Percentiles rank a stretch among this genome's conserved stretches.
Evolutionary conservation across 2,113 vertebrate species (phyloP).

Genomic region (Uria aalge): DNA sequence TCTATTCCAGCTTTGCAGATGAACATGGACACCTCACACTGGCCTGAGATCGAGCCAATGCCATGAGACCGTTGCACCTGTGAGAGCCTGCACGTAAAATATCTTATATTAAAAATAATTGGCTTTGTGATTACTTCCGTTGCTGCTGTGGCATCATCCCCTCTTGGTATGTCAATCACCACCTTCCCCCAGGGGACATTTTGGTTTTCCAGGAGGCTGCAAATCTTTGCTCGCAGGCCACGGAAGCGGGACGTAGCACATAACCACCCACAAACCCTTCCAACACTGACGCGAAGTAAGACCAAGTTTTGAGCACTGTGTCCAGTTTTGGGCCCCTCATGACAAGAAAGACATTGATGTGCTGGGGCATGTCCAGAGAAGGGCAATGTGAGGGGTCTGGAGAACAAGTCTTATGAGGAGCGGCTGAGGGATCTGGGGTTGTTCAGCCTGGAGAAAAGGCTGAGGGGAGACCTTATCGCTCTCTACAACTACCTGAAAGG

Average conservation of each 20-base stretch:
- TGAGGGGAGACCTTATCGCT: no score
- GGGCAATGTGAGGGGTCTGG: no score
- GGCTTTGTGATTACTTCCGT: neutral
- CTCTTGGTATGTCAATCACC: neutral
- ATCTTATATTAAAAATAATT: neutral
- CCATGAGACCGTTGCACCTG: neutral
- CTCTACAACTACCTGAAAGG: no score
- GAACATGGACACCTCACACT: neutral
- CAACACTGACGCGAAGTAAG: accelerated
- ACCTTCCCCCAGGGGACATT: neutral
- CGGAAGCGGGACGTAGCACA: accelerated
- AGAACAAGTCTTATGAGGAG: no score
- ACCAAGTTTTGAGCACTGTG: no score
- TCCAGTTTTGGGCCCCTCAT: no score
- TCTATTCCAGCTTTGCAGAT: neutral
- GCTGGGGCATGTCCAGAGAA: no score
- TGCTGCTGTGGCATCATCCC: neutral
- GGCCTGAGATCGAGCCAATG: accelerated
- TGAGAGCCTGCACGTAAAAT: neutral
- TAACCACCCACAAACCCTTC: neutral
- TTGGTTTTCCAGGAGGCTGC: neutral
- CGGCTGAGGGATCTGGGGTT: no score
- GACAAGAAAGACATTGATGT: no score
- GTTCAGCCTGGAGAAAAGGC: no score
- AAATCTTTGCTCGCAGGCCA: neutral